Percentiles rank a stretch among this genome's conserved stretches.
These are phyloP conservation scores for Napeogenes inachia DNA, from an alignment of 2,888 invertebrate species.

Conservation along the genomic window DNA sequence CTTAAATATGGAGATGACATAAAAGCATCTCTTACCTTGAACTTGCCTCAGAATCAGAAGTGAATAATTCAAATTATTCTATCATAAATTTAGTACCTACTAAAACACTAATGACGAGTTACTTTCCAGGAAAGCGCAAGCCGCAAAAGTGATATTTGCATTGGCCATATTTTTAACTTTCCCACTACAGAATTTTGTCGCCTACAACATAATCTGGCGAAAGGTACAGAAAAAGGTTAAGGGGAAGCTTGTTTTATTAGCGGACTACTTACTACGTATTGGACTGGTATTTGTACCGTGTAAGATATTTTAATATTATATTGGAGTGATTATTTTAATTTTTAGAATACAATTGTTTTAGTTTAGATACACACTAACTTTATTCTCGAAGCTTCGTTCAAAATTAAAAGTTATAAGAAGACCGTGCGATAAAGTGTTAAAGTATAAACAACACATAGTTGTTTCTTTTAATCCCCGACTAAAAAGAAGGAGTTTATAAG, in stretches of 20 bases:
- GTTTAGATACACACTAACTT: too few species aligned
- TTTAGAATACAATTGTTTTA: too few species aligned
- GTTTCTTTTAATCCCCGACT: too few species aligned
- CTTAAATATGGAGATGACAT: conserved; percentile 85
- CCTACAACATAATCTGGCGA: conserved; percentile 86
- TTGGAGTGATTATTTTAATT: too few species aligned
- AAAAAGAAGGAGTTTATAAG: too few species aligned
- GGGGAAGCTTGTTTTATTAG: conserved; percentile 38
- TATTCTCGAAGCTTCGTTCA: too few species aligned
- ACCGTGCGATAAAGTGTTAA: too few species aligned
- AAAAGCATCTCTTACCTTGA: conserved; percentile 89
- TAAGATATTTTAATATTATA: conserved; percentile 32
- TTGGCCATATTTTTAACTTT: conserved; percentile 88
- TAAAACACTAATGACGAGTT: conserved; percentile 11
- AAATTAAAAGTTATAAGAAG: too few species aligned
- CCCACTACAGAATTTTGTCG: conserved; percentile 93
- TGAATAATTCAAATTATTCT: conserved; percentile 53
- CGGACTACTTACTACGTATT: conserved; percentile 45
- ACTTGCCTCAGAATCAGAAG: conserved; percentile 81
- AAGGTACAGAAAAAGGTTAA: conserved; percentile 45
- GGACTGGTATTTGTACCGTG: conserved; percentile 48
- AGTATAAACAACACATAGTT: too few species aligned
- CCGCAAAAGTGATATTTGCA: conserved; percentile 79
- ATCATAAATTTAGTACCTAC: background rate
- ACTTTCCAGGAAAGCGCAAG: conserved; percentile 78